Percentiles rank a stretch among this genome's conserved stretches.
Evolutionary conservation across 2,113 vertebrate species (phyloP).

Genomic region (Pluvianellus socialis): DNA sequence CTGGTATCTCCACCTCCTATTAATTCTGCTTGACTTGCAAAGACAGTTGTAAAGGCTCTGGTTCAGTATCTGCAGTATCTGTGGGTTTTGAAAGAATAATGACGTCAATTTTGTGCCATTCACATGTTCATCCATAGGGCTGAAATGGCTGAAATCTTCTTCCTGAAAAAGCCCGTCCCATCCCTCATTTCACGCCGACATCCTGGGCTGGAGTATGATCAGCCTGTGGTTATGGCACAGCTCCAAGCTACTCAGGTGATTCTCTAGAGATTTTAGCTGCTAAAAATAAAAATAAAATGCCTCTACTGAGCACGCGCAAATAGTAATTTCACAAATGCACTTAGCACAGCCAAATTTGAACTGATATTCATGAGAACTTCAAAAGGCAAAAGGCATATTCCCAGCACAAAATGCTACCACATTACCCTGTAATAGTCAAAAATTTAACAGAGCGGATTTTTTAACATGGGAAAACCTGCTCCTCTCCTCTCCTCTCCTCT

Average conservation of each 20-base stretch:
- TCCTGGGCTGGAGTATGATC: not conserved
- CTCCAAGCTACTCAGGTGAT: constrained; percentile 26
- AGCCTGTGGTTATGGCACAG: not conserved
- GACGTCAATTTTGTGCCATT: not conserved
- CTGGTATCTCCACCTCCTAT: not conserved
- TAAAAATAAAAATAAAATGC: not conserved
- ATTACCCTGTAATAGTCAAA: not conserved
- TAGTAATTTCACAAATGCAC: constrained; percentile 1
- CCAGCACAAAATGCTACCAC: not conserved
- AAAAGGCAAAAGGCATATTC: constrained; percentile 14
- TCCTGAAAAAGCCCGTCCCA: not conserved
- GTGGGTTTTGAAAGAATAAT: not conserved
- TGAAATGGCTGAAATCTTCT: not conserved
- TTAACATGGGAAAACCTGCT: not conserved
- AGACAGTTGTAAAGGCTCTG: not conserved
- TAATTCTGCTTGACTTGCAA: not conserved
- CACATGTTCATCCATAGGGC: not conserved
- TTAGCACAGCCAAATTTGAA: not conserved
- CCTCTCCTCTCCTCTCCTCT: too few relatives aligned
- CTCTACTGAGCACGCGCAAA: constrained; percentile 2
- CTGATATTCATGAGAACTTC: constrained; percentile 38
- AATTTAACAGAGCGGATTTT: constrained; percentile 3
- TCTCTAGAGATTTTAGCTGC: not conserved
- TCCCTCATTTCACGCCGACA: not conserved
- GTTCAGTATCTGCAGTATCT: not conserved